Percentiles rank a stretch among this genome's conserved stretches.
phyloP scores from a whole-genome alignment of 2,797 vertebrate genomes.

The Sylvilagus floridanus region DNA sequence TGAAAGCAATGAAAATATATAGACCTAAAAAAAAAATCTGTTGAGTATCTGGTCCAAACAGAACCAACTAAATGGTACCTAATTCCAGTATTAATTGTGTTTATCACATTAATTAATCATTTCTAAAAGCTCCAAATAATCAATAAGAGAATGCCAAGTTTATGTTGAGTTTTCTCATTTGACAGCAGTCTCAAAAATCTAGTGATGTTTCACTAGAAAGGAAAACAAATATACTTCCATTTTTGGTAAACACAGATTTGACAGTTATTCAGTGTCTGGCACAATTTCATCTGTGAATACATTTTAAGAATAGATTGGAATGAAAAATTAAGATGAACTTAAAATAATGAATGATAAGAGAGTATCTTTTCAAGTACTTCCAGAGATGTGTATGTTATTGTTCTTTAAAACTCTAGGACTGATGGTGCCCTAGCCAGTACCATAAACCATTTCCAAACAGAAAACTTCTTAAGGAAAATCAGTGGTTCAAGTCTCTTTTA shows the following conservation, averaged over 20 bases:
- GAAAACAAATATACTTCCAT: background rate
- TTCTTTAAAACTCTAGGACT: conserved; percentile 44
- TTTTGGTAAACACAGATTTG: background rate
- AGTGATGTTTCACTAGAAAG: conserved; percentile 3
- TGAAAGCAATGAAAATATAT: background rate
- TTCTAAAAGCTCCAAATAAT: background rate
- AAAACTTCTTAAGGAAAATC: conserved; percentile 6
- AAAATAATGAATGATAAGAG: background rate
- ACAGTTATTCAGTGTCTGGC: background rate
- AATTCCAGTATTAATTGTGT: background rate
- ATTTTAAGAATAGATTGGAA: conserved; percentile 2
- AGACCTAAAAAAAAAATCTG: background rate
- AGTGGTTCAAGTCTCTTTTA: background rate
- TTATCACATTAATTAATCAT: background rate
- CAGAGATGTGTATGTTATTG: background rate
- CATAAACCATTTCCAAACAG: background rate
- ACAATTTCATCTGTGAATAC: conserved; percentile 24
- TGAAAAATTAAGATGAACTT: conserved; percentile 2
- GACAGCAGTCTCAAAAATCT: conserved; percentile 13
- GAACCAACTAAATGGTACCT: background rate
- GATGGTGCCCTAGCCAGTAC: background rate
- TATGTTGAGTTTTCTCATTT: conserved; percentile 40
- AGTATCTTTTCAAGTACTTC: conserved; percentile 4
- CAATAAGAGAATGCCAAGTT: conserved; percentile 26
- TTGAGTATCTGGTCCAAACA: background rate